phyloP scores from a whole-genome alignment of 1,140 invertebrate species.

The Leptinotarsa undecemlineata region DNA sequence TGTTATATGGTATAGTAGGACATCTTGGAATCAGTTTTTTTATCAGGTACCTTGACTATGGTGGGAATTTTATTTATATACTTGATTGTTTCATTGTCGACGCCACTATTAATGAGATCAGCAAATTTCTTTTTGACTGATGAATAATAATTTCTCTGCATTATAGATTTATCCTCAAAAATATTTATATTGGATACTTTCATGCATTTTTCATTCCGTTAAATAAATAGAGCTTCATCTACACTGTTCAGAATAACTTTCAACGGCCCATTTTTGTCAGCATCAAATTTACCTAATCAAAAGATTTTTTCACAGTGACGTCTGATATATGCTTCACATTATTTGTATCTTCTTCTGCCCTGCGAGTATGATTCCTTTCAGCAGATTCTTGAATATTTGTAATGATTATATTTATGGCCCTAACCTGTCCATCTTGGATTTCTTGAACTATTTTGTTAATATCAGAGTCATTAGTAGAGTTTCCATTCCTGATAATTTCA shows the following conservation, averaged over 20 bases:
- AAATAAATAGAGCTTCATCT: conserved; percentile 17
- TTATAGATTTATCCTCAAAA: background rate
- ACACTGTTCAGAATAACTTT: conserved; percentile 10
- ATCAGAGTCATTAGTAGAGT: conserved; percentile 7
- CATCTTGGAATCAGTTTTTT: too few species aligned
- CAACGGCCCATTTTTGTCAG: too few species aligned
- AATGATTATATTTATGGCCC: conserved; percentile 3
- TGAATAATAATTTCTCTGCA: conserved; percentile 15
- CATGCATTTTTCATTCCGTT: background rate
- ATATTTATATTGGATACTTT: background rate
- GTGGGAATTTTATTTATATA: too few species aligned
- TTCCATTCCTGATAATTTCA: conserved; percentile 16
- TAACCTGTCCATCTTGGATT: background rate
- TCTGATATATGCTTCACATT: conserved; percentile 13
- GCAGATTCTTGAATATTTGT: conserved; percentile 4
- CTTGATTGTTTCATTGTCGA: too few species aligned
- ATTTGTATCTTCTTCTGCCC: too few species aligned
- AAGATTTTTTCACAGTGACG: conserved; percentile 10
- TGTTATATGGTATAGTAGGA: too few species aligned
- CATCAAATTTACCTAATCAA: background rate
- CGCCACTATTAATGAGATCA: too few species aligned
- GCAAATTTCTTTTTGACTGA: conserved; percentile 4
- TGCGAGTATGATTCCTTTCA: too few species aligned
- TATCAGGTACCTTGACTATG: too few species aligned
- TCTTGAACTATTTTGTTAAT: background rate